phyloP scores from a whole-genome alignment of 2,888 invertebrate genomes.

The Patella caerulea region DNA sequence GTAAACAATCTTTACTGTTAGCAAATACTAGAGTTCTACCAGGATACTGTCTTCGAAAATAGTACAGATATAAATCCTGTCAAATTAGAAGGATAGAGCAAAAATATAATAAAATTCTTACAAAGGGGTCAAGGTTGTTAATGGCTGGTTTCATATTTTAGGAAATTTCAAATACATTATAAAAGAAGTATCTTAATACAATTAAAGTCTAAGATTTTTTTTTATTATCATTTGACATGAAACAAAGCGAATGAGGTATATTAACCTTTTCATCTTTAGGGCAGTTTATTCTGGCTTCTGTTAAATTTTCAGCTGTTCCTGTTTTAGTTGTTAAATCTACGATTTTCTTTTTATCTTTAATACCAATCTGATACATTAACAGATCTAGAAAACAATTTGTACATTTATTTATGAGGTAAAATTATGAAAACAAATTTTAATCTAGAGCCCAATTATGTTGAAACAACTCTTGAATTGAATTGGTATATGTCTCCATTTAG shows the following conservation, averaged over 20 bases:
- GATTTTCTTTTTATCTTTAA: conserved; percentile 87
- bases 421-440: no score
- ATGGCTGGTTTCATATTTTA: background rate
- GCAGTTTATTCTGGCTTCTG: conserved; percentile 84
- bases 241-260: background rate
- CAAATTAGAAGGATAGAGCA: conserved; percentile 25
- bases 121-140: background rate
- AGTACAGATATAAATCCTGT: conserved; percentile 91
- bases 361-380: conserved; percentile 85
- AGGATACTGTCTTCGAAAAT: conserved; percentile 86
- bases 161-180: background rate
- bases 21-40: conserved; percentile 92
- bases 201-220: background rate
- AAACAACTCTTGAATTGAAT: no score
- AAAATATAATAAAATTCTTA: no score
- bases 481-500: no score
- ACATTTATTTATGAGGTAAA: no score
- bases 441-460: no score
- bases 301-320: conserved; percentile 85
- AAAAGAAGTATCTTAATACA: background rate
- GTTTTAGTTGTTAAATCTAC: conserved; percentile 89
- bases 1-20: conserved; percentile 88
- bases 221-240: background rate
- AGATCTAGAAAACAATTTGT: conserved; percentile 74
- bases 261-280: conserved; percentile 68